Conservation (phyloP, 1,140 invertebrate genomes). For the Panagrolaimus sp. region DNA sequence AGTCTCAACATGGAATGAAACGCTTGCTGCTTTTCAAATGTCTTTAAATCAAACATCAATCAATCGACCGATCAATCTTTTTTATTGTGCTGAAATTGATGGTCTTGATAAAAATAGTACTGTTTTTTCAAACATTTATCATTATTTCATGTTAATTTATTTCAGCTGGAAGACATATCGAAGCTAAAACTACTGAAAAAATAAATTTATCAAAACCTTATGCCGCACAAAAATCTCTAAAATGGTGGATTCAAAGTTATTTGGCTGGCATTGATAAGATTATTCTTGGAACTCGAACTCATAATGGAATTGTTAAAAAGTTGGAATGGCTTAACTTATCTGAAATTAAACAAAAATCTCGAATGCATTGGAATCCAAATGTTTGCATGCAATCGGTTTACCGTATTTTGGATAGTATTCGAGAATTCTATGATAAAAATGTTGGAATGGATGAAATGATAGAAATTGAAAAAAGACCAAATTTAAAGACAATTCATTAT, state of each 20-base stretch:
- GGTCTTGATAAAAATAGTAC: background rate
- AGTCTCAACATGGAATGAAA: conserved; percentile 7
- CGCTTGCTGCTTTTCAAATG: background rate
- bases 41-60: background rate
- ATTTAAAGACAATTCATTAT: too few relatives aligned
- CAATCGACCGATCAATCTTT: background rate
- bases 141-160: background rate
- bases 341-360: background rate
- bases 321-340: background rate
- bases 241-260: background rate
- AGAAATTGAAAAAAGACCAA: too few relatives aligned
- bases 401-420: background rate
- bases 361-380: conserved; percentile 8
- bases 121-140: background rate
- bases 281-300: background rate
- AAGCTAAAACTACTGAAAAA: background rate
- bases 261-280: background rate
- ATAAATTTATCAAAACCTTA: background rate
- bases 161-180: background rate
- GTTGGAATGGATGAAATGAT: too few relatives aligned
- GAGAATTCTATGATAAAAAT: too few relatives aligned
- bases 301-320: background rate
- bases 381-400: background rate
- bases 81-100: conserved; percentile 13
- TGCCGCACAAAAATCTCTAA: background rate